These are phyloP conservation scores for Probaryconus sp. DNA, from an alignment of 1,140 invertebrate genomes.

Conservation along the genomic window DNA sequence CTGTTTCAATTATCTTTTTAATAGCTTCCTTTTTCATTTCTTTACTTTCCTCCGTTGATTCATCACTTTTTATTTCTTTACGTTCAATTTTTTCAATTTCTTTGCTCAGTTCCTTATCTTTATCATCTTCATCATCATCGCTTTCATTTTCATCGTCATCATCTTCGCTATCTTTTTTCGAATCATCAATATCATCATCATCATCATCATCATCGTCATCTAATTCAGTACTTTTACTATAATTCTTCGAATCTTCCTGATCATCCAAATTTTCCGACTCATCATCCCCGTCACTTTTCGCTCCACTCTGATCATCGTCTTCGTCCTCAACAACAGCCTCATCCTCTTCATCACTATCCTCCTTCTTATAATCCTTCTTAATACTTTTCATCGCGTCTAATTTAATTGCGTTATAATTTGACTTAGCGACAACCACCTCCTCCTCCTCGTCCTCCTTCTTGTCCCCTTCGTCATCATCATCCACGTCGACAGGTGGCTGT, in stretches of 20 bases:
- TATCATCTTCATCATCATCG: slow-evolving; percentile 14
- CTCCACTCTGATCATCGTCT: background rate
- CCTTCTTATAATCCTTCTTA: background rate
- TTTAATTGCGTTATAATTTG: too few species aligned
- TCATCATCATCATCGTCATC: slow-evolving; percentile 33
- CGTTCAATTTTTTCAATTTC: slow-evolving; percentile 22
- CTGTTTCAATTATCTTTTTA: too few species aligned
- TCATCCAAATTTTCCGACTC: slow-evolving; percentile 40
- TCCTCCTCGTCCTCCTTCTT: background rate
- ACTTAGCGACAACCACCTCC: slow-evolving; percentile 11
- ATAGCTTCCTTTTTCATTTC: background rate
- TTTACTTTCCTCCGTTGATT: slow-evolving; percentile 26
- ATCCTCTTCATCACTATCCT: slow-evolving; percentile 25
- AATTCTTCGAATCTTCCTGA: too few species aligned
- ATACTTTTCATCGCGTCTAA: slow-evolving; percentile 5
- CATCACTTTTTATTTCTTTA: too few species aligned
- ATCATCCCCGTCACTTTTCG: slow-evolving; percentile 20
- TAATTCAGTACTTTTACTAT: too few species aligned
- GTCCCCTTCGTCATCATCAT: slow-evolving; percentile 7
- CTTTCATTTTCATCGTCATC: slow-evolving; percentile 15
- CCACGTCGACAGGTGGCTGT: slow-evolving; percentile 65
- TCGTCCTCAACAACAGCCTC: slow-evolving; percentile 24
- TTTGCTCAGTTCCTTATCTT: background rate
- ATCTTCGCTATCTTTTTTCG: slow-evolving; percentile 22
- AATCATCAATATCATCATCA: slow-evolving; percentile 24